These are phyloP conservation scores for Heptranchias perlo DNA, from an alignment of 2,113 vertebrate species.

Conservation along the genomic window DNA sequence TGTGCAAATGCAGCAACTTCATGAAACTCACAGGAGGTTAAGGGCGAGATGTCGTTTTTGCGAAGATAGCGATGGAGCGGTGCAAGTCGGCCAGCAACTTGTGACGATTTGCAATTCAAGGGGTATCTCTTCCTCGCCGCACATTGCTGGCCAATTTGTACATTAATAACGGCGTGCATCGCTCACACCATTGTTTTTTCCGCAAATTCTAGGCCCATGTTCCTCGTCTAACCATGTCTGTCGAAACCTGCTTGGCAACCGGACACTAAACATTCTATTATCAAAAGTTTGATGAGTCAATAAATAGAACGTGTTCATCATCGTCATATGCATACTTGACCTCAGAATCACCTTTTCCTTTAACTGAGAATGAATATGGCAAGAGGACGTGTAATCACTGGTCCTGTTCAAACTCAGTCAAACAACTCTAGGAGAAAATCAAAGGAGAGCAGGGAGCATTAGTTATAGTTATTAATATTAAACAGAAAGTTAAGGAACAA, in stretches of 20 bases:
- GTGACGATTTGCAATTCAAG: too few relatives aligned
- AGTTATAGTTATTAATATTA: not conserved
- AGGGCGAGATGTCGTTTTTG: too few relatives aligned
- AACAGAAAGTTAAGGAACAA: not conserved
- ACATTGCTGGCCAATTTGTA: too few relatives aligned
- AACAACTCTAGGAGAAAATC: not conserved
- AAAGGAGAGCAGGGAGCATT: not conserved
- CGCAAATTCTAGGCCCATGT: too few relatives aligned
- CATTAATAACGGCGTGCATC: too few relatives aligned
- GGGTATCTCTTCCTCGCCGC: too few relatives aligned
- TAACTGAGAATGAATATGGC: not conserved
- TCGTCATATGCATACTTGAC: not conserved
- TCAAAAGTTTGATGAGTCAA: not conserved
- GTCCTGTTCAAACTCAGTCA: not conserved
- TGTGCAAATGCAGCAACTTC: too few relatives aligned
- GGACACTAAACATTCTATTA: not conserved
- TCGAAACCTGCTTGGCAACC: not conserved
- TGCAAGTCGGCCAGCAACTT: too few relatives aligned
- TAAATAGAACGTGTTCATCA: not conserved
- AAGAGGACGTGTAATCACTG: not conserved
- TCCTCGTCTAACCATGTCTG: not conserved
- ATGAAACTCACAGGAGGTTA: too few relatives aligned
- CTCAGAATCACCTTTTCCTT: not conserved
- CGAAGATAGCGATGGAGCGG: too few relatives aligned
- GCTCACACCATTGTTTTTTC: too few relatives aligned